Base-by-base conservation (phyloP, 2,113 vertebrate genomes). In the Macheiramphus alcinus region DNA sequence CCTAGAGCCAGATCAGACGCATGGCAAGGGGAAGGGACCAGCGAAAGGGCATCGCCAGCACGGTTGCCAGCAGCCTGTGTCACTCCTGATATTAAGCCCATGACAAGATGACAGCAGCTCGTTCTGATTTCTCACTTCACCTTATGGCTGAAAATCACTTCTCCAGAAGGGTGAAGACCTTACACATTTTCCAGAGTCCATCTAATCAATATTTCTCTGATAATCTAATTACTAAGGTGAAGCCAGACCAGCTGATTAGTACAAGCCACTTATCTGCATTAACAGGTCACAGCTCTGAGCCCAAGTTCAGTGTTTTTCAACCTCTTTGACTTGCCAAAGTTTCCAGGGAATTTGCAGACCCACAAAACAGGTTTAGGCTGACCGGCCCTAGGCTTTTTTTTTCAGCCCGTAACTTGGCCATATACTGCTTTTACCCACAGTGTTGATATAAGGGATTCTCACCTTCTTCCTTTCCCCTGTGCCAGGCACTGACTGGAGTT, bases 41-140 rank as follows among this genome's bases (percentile, higher is more conserved):
- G 21, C 43, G 34, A 10, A 53, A 21, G 34, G 6, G 6, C 55
- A 90, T 6, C 1, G 0, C 0, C 1, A 38, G 26, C 63, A 16
- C 4, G 1, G 17, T 0, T 70, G 55, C 36, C 68, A 90, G 50
- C 65, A 92, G 65, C 65, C 52, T 52, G 6, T 11, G 59, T 8
- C 79, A 66, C 42, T 56, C 52, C 56, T 4, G 2, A 10, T 4
- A 2, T n/a, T 32, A 38, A 58, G 16, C 34, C 68, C 36, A 13
- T 6, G 42, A 85, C 61, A 85, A 67, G 52, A 9, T 62, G 70
- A 31, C 45, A 86, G 40, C 34, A 79, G 34, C 61, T 71, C 0
- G 0, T 74, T 81, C 42, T 2, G 3, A 70, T 66, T 76, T 45
- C 73, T 90, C 59, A 78, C 47, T 79, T 90, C 29, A 65, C 5